Conservation (phyloP, 2,888 invertebrate species). For the Drosophila rellima region DNA sequence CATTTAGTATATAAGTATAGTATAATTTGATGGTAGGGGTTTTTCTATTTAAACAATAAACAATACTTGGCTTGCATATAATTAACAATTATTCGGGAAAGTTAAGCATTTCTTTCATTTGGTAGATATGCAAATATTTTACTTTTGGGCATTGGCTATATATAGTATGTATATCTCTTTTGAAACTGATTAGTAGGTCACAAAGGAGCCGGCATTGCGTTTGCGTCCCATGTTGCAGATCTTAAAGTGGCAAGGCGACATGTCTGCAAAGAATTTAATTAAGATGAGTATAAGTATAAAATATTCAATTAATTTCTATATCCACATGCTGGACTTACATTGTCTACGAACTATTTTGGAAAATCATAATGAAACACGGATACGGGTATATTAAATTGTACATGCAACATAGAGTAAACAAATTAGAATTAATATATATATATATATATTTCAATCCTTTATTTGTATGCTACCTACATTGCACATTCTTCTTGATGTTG, state of each 20-base stretch:
- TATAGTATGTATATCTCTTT: neutral
- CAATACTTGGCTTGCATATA: conserved; percentile 56
- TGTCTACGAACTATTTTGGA: conserved; percentile 72
- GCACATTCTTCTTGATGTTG: conserved; percentile 83
- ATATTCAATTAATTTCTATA: neutral
- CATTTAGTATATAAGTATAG: conserved; percentile 23
- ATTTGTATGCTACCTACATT: conserved; percentile 77
- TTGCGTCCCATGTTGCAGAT: conserved; percentile 90
- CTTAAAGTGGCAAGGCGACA: conserved; percentile 90
- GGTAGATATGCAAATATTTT: conserved; percentile 36
- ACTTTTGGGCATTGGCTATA: conserved; percentile 31
- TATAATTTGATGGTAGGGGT: conserved; percentile 17
- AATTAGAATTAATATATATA: conserved; percentile 1
- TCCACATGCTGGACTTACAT: conserved; percentile 80
- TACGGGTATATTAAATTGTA: conserved; percentile 26
- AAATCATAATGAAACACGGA: conserved; percentile 42
- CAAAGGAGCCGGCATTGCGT: conserved; percentile 83
- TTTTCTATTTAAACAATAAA: conserved; percentile 37
- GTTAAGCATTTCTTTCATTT: conserved; percentile 10
- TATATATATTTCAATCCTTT: too few relatives aligned
- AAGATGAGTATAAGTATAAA: neutral
- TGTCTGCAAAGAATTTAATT: conserved; percentile 85
- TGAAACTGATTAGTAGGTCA: conserved; percentile 33
- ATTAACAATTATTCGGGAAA: conserved; percentile 27
- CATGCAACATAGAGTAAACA: conserved; percentile 49